phyloP scores from a whole-genome alignment of 2,888 invertebrate genomes.

The Tetheella fluctuosa region DNA sequence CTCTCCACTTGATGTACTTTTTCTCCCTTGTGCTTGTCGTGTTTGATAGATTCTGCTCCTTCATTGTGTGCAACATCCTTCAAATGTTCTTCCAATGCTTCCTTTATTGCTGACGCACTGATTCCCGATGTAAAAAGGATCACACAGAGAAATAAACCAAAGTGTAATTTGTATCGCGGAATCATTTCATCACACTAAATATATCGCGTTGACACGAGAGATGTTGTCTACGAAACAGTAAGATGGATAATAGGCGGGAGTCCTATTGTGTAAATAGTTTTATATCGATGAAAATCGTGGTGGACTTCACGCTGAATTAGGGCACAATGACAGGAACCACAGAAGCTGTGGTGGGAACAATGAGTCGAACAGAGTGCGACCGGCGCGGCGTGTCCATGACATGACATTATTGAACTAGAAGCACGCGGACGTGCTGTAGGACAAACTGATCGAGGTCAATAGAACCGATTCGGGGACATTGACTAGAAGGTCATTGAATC shows the following conservation, averaged over 20 bases:
- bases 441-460: conserved; percentile 67
- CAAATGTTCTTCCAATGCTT: conserved; percentile 76
- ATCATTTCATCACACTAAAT: conserved; percentile 65
- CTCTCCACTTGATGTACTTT: conserved; percentile 75
- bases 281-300: conserved; percentile 72
- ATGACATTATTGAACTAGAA: conserved; percentile 60
- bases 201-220: conserved; percentile 23
- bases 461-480: conserved; percentile 55
- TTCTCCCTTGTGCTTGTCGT: conserved; percentile 75
- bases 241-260: conserved; percentile 60
- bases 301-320: conserved; percentile 76
- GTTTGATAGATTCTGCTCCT: conserved; percentile 68
- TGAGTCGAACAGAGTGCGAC: conserved; percentile 51
- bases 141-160: conserved; percentile 53
- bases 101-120: conserved; percentile 68
- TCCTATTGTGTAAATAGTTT: conserved; percentile 65
- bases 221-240: conserved; percentile 49
- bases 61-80: conserved; percentile 75
- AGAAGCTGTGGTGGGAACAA: conserved; percentile 67
- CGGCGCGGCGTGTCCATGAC: conserved; percentile 69
- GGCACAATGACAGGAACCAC: conserved; percentile 82
- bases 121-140: conserved; percentile 53
- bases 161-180: conserved; percentile 52
- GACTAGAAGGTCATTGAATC: conserved; percentile 56
- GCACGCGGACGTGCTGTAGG: conserved; percentile 47